Evolutionary conservation across 2,113 vertebrate genomes (phyloP), one percentile per base, ranked within the genome.

Genomic region (Labrus mixtus): DNA sequence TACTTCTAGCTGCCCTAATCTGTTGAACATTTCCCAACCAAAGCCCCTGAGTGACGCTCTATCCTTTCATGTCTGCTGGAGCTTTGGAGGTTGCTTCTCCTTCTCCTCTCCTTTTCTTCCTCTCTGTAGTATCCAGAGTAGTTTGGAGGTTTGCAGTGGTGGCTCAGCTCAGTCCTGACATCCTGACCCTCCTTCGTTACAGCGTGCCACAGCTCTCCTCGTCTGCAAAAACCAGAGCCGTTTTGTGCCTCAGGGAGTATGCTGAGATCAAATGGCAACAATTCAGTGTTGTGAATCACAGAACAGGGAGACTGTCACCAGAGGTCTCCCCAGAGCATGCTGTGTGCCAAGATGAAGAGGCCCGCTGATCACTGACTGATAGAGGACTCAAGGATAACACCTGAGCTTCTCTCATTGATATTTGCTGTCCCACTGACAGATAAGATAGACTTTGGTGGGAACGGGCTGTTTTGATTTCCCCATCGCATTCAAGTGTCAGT

Each of bases 221-320:
- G 67, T 89, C 70, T 76, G 73, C 72, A 87, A 84, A 87, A 86
- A 74, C 66, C 80, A 88, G 62, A 72, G 54, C 25, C 46, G 17
- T 81, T 83, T 81, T 62, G 68, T 62, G 67, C 83, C 81, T 67
- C 15, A 20, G 81, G 81, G 75, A 72, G 46, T 65, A 46, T 2
- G 59, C 54, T 20, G 68, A 57, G 85, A 90, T 90, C 76, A 89
- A 91, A 79, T 61, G 61, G 29, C 62, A 68, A 65, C 51, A 55
- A 76, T 79, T 86, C 76, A 70, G 61, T 65, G 73, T 67, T 76
- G 59, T 79, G 55, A 82, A 81, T 53, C 73, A 46, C 72, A 69
- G 55, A 29, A 16, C 68, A 39, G 68, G 60, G 56, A 75, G 74
- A 77, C 69, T 74, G 61, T 86, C 84, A 76, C 37, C 39, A 50